Conservation (phyloP, 2,797 vertebrate genomes). For the Lacerta viridis region DNA sequence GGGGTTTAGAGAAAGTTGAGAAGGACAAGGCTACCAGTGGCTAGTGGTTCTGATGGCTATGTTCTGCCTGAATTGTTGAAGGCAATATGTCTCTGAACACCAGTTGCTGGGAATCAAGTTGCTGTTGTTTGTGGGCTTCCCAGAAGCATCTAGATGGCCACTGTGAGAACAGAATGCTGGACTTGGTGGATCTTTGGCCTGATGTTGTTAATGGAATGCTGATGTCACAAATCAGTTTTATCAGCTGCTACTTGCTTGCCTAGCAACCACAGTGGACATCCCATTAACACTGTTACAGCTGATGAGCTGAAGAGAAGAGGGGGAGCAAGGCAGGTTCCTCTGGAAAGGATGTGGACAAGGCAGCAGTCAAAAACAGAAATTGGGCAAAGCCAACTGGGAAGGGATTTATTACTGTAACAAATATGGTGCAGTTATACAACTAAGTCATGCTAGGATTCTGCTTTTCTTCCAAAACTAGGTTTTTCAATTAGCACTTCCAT, state of each 20-base stretch:
- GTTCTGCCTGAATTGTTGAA: too few species aligned
- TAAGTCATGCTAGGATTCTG: too few species aligned
- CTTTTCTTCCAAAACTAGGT: neutral
- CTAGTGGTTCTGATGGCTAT: too few species aligned
- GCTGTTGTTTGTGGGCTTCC: too few species aligned
- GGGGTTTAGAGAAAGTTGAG: too few species aligned
- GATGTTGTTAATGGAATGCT: neutral
- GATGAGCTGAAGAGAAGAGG: neutral
- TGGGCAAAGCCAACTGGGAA: neutral
- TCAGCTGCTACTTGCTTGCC: neutral
- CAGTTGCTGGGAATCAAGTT: too few species aligned
- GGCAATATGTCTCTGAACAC: too few species aligned
- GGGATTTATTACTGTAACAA: neutral
- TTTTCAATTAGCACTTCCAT: too few species aligned
- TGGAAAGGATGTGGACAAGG: too few species aligned
- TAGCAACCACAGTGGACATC: neutral
- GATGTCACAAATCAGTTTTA: constrained; percentile 7
- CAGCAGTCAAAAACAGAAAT: neutral
- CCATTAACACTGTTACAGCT: neutral
- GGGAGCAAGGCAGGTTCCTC: neutral
- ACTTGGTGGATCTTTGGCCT: neutral
- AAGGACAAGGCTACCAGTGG: too few species aligned
- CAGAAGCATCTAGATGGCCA: too few species aligned
- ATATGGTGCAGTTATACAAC: neutral
- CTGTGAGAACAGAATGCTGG: too few species aligned